Percentiles rank a stretch among this genome's conserved stretches.
Conservation (phyloP, 2,113 vertebrate species). For the Pachypanchax playfairii region DNA sequence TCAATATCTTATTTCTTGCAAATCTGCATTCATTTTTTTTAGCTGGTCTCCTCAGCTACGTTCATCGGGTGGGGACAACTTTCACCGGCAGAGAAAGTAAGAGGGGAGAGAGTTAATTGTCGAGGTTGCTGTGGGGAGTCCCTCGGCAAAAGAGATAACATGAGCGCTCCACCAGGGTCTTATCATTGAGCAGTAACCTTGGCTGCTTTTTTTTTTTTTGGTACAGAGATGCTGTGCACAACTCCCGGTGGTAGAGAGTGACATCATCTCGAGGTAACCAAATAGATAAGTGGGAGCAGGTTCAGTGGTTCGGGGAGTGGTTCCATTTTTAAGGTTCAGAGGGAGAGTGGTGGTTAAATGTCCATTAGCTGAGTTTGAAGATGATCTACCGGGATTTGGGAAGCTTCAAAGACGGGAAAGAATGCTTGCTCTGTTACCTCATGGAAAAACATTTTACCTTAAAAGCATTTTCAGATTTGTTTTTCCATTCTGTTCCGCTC, state of each 20-base stretch:
- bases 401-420: conserved; percentile 29
- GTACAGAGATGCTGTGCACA: conserved; percentile 10
- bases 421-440: conserved; percentile 31
- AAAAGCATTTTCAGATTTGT: conserved; percentile 39
- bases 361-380: conserved; percentile 62
- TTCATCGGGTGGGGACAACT: conserved; percentile 28
- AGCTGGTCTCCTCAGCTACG: conserved; percentile 17
- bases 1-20: background rate
- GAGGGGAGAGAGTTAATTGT: conserved; percentile 66
- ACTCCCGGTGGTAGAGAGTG: conserved; percentile 28
- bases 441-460: conserved; percentile 29
- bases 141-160: conserved; percentile 64
- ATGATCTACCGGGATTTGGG: conserved; percentile 50
- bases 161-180: conserved; percentile 44
- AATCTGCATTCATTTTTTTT: too few species aligned
- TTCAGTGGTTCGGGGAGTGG: conserved; percentile 23
- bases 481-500: background rate
- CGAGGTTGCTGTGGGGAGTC: conserved; percentile 56
- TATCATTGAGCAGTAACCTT: conserved; percentile 74
- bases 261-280: conserved; percentile 60
- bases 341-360: conserved; percentile 53
- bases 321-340: conserved; percentile 45
- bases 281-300: conserved; percentile 48
- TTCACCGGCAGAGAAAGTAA: conserved; percentile 48
- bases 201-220: conserved; percentile 36